A percentile compares a stretch with the other conserved stretches of the same genome.
Evolutionary conservation across 2,113 vertebrate genomes (phyloP).

Genomic region (Aplodontia rufa): DNA sequence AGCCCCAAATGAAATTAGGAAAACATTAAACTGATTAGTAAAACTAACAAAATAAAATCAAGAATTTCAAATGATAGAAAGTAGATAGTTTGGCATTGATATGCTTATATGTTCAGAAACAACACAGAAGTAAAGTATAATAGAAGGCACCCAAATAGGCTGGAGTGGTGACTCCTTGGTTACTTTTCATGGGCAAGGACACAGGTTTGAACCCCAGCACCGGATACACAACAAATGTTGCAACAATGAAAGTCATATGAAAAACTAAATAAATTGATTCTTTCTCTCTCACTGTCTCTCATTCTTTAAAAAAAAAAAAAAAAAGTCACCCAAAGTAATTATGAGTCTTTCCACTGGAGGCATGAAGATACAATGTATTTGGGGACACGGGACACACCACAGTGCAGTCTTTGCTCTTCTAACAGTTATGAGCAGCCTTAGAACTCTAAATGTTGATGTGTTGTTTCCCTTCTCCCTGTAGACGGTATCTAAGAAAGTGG

Average conservation of each 20-base stretch:
- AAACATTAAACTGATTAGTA: no score
- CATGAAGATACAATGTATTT: neutral
- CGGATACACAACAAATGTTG: no score
- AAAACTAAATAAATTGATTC: no score
- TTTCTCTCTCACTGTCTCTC: no score
- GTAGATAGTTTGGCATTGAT: no score
- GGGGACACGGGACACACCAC: neutral
- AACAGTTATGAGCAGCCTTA: neutral
- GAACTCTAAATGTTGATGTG: fast-evolving
- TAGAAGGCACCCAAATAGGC: neutral
- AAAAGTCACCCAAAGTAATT: neutral
- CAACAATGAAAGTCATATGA: no score
- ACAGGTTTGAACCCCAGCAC: no score
- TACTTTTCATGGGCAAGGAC: no score
- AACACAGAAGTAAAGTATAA: neutral
- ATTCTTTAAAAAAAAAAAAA: no score
- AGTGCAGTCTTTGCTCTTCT: neutral
- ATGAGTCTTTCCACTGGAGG: neutral
- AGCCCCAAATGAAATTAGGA: neutral
- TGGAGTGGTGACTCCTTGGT: no score
- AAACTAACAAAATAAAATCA: neutral
- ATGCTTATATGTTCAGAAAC: neutral
- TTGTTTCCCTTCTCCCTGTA: neutral
- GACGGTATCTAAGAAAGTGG: neutral
- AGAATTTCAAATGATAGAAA: neutral